These are phyloP conservation scores for Thripadectes ignobilis DNA, from an alignment of 2,797 vertebrate genomes.

Conservation along the genomic window DNA sequence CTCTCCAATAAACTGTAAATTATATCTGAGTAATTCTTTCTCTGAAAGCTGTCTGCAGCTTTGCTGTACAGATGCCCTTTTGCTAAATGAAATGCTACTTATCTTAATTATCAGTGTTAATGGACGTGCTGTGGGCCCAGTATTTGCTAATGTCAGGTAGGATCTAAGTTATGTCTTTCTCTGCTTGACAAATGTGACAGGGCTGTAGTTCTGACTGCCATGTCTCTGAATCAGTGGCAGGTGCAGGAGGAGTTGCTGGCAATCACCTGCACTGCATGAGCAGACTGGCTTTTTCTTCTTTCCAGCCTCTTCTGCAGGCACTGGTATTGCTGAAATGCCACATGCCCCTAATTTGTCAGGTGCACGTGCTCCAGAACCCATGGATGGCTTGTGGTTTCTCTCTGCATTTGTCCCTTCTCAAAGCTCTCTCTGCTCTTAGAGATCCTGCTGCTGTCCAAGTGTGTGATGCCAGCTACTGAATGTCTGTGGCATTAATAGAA, in stretches of 20 bases:
- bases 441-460: not conserved
- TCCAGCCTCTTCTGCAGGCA: not conserved
- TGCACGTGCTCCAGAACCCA: not conserved
- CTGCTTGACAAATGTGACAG: slow-evolving; percentile 4
- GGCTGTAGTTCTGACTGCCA: not conserved
- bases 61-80: not conserved
- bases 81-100: not conserved
- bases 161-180: not conserved
- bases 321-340: not conserved
- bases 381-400: not conserved
- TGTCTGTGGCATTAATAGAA: not conserved
- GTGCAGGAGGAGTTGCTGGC: not conserved
- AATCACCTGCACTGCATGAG: not conserved
- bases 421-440: not conserved
- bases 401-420: not conserved
- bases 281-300: not conserved
- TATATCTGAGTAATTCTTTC: not conserved
- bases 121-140: not conserved
- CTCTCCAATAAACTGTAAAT: not conserved
- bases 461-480: not conserved
- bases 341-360: not conserved
- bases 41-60: not conserved
- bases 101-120: slow-evolving; percentile 25
- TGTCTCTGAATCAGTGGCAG: not conserved
- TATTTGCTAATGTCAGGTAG: not conserved